Evolutionary conservation across 2,113 vertebrate genomes (phyloP).

Genomic region (Ovibos moschatus): DNA sequence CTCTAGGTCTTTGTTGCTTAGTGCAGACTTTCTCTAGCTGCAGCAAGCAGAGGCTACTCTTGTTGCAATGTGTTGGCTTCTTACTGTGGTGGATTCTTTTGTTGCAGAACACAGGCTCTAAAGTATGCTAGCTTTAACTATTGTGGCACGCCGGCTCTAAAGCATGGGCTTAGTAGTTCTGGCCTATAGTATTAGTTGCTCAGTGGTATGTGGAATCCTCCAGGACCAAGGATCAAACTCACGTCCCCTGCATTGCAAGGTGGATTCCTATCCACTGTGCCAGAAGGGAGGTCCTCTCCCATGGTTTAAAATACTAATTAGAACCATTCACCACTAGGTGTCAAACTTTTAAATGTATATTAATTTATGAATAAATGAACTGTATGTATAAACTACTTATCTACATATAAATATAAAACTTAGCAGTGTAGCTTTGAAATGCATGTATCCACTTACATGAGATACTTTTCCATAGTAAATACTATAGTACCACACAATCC

Average conservation of each 20-base stretch:
- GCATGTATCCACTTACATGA: background rate
- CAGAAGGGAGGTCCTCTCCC: background rate
- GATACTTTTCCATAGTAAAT: background rate
- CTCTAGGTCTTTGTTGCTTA: background rate
- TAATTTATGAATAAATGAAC: background rate
- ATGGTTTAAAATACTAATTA: background rate
- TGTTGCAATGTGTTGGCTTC: background rate
- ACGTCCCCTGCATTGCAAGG: background rate
- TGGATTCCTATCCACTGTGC: background rate
- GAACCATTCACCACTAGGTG: background rate
- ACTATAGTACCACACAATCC: background rate
- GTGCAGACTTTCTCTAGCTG: background rate
- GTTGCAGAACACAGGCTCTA: background rate
- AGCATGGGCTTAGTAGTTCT: accelerated
- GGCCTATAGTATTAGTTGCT: background rate
- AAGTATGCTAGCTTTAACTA: background rate
- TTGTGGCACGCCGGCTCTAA: background rate
- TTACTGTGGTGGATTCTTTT: background rate
- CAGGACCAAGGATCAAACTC: background rate
- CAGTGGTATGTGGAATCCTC: background rate
- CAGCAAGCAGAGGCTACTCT: background rate
- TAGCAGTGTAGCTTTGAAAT: background rate
- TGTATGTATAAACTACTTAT: background rate
- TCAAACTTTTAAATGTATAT: background rate
- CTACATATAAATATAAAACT: background rate